Conservation (phyloP, 35 echinoderm and acorn worm species). For the Apostichopus parvimensis region DNA sequence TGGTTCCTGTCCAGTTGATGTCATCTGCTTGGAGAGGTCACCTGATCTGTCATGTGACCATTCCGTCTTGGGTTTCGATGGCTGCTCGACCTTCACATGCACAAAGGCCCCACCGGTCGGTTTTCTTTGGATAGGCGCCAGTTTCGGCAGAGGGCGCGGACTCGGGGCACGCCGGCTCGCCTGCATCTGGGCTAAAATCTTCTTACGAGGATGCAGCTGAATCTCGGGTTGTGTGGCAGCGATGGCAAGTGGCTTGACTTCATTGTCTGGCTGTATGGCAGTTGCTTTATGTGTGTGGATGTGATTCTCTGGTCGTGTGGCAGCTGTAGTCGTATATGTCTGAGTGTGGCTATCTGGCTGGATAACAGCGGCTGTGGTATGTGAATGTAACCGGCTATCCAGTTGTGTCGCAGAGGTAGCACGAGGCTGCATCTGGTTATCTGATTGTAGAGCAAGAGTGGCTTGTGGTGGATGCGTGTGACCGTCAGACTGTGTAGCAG, state of each 20-base stretch:
- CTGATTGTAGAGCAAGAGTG: too few relatives aligned
- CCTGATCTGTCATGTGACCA: conserved; percentile 44
- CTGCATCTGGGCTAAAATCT: conserved; percentile 5
- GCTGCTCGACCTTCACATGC: conserved; percentile 9
- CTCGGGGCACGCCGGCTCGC: background rate
- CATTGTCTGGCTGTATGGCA: background rate
- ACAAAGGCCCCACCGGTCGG: background rate
- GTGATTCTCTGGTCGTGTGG: background rate
- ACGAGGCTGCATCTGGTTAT: too few relatives aligned
- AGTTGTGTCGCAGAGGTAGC: too few relatives aligned
- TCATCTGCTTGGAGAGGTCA: background rate
- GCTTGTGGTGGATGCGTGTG: too few relatives aligned
- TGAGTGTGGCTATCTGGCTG: too few relatives aligned
- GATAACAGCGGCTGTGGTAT: too few relatives aligned
- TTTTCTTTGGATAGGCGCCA: conserved; percentile 71
- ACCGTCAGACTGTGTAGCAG: background rate
- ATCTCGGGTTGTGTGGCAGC: background rate
- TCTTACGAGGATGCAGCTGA: conserved; percentile 12
- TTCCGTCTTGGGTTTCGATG: conserved; percentile 26
- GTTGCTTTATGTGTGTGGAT: background rate
- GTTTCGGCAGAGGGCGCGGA: conserved; percentile 57
- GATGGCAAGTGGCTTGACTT: background rate
- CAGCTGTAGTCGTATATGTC: background rate
- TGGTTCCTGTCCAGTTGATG: background rate
- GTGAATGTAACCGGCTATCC: too few relatives aligned